phyloP scores from a whole-genome alignment of 35 echinoderm and acorn worm species.

The Apostichopus californicus region DNA sequence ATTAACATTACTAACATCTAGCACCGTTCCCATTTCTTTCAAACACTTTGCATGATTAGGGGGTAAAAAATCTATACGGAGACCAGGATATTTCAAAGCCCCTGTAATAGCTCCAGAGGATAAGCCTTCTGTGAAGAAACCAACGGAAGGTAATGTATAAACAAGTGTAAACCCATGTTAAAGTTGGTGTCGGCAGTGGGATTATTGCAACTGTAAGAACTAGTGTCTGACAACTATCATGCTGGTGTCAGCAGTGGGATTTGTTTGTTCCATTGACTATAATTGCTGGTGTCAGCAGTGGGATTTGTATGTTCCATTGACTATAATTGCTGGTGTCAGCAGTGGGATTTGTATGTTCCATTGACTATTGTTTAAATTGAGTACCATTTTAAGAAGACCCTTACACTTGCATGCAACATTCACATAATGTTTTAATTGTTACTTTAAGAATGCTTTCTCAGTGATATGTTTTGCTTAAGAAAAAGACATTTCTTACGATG shows the following conservation, averaged over 20 bases:
- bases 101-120: conserved; percentile 18
- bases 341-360: neutral
- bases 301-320: neutral
- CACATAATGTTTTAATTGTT: too few species aligned
- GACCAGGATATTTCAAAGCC: conserved; percentile 24
- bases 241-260: neutral
- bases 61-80: conserved; percentile 2
- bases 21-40: neutral
- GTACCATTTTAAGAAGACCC: too few species aligned
- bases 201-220: neutral
- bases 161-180: neutral
- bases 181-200: neutral
- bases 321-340: neutral
- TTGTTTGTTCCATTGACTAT: neutral
- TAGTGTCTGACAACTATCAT: neutral
- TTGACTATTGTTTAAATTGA: too few species aligned
- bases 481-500: too few species aligned
- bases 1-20: conserved; percentile 16
- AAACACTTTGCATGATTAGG: conserved; percentile 1
- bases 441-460: too few species aligned
- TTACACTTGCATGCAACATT: too few species aligned
- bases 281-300: neutral
- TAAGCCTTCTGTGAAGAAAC: neutral
- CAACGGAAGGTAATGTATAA: conserved; percentile 1
- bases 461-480: too few species aligned